Evolutionary conservation across 2,113 vertebrate species (phyloP).

Genomic region (Acanthisitta chloris): DNA sequence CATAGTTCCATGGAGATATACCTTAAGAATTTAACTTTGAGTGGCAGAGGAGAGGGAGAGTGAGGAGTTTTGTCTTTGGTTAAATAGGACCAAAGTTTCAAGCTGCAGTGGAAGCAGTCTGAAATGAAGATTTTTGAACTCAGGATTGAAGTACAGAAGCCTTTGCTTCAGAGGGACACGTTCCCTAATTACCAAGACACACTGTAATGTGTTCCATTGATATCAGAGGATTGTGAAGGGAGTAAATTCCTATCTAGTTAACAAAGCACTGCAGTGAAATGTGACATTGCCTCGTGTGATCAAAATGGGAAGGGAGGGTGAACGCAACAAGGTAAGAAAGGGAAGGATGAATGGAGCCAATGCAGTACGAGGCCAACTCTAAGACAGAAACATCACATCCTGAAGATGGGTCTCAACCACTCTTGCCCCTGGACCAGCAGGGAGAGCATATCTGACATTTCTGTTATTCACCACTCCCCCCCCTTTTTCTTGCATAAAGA

Average conservation of each 20-base stretch:
- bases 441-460: not conserved
- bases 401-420: not conserved
- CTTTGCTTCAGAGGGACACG: not conserved
- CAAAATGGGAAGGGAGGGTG: not conserved
- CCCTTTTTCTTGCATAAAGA: not conserved
- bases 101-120: not conserved
- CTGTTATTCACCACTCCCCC: not conserved
- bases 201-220: not conserved
- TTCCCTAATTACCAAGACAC: not conserved
- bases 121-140: not conserved
- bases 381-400: not conserved
- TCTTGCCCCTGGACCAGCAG: not conserved
- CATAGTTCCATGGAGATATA: not conserved
- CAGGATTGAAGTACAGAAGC: not conserved
- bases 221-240: not conserved
- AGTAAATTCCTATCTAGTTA: not conserved
- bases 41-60: not conserved
- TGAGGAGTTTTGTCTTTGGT: not conserved
- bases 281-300: not conserved
- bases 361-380: not conserved
- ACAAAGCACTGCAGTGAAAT: not conserved
- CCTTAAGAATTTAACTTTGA: not conserved
- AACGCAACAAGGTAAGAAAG: not conserved
- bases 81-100: not conserved
- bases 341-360: not conserved